Conservation (phyloP, 2,797 vertebrate genomes). For the Numenius phaeopus region DNA sequence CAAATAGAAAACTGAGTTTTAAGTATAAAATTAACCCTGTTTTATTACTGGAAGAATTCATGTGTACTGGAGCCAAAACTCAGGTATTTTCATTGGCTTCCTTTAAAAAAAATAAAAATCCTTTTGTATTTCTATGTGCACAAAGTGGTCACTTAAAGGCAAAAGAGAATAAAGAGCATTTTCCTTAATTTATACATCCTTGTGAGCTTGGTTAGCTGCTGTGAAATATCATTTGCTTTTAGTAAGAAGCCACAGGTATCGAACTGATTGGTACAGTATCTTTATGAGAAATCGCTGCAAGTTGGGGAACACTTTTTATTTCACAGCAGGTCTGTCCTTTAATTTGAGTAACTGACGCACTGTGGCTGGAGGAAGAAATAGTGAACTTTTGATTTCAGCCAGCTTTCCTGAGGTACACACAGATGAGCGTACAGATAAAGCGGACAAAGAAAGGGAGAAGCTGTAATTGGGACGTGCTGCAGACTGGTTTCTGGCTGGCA, state of each 20-base stretch:
- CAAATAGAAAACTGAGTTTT: neutral
- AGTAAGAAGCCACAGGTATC: conserved; percentile 10
- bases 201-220: neutral
- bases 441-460: neutral
- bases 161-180: neutral
- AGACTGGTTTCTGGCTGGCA: neutral
- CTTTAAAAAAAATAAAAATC: neutral
- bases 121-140: neutral
- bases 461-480: neutral
- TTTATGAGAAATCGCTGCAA: neutral
- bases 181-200: conserved; percentile 9
- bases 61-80: neutral
- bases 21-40: neutral
- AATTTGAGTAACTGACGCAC: neutral
- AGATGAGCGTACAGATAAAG: neutral
- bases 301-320: neutral
- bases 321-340: conserved; percentile 24
- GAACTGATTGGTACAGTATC: neutral
- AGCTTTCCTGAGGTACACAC: fast-evolving
- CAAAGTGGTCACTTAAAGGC: neutral
- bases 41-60: neutral
- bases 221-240: conserved; percentile 20
- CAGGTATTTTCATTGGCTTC: neutral
- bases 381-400: conserved; percentile 1
- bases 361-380: neutral